Base-by-base conservation (phyloP, 2,113 vertebrate genomes). In the Antigone vipio region DNA sequence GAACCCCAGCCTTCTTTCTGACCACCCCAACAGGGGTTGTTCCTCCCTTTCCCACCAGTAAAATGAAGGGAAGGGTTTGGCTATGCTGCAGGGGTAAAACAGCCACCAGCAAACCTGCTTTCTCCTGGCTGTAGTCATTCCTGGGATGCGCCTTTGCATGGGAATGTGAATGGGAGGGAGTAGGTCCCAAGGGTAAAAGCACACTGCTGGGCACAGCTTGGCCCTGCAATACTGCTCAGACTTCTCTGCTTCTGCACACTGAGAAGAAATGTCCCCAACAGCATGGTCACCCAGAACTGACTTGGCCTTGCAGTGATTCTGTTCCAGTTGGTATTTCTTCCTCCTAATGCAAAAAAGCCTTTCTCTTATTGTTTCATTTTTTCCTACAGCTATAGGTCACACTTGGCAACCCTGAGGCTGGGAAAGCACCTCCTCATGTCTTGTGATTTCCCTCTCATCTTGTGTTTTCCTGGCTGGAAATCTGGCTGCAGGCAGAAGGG, bases 381-480 rank as follows among this genome's bases (percentile, higher is more conserved):
- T 34, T 6, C 5, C 38, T 55, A 26, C 56, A 81, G 59, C 30
- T 58, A 3, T 8, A 63, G 17, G 4, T 30, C 53, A 76, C 19
- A 62, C 12, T 69, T 83, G 52, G 38, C 55, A 88, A 11, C 17
- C 12, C 34, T 9, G 27, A 66, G 23, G 16, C 27, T 92, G 84
- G 89, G 84, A 95, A 97, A 95, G 14, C 56, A 78, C 77, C 69
- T 78, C 30, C 16, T 5, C 1, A 0, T 64, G 68, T 55, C 83
- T 81, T 23, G 22, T 87, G 86, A 91, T 91, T 95, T 95, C 91
- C 32, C 9, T 78, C 30, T 12, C 81, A 18, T 77, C 47, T 29
- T 19, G 60, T 72, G 64, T 78, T 93, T 91, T 91, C 73, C 42
- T 9, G 60, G 20, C 23, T 74, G 60, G 15, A 53, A 63, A 47